These are phyloP conservation scores for Trichogramma evanescens DNA, from an alignment of 2,888 invertebrate species.

Conservation along the genomic window DNA sequence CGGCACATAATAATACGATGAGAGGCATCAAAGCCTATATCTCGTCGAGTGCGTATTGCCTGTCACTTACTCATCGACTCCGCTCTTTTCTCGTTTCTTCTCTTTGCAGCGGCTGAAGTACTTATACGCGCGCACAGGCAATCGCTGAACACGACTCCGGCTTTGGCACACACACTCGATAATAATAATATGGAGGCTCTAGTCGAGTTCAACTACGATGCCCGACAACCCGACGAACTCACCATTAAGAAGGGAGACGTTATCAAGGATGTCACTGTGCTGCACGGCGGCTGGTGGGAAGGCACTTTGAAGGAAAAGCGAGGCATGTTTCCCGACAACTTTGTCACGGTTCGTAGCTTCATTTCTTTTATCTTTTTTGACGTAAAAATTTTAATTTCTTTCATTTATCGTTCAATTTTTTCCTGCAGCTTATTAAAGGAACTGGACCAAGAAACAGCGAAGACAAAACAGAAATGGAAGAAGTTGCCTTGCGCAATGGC, in stretches of 20 bases:
- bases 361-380: background rate
- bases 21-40: too few relatives aligned
- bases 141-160: too few relatives aligned
- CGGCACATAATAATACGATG: too few relatives aligned
- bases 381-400: background rate
- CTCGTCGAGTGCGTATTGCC: too few relatives aligned
- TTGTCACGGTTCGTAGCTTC: constrained; percentile 59
- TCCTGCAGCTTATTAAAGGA: too few relatives aligned
- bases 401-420: background rate
- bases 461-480: constrained; percentile 30
- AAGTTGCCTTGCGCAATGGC: constrained; percentile 39
- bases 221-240: constrained; percentile 80
- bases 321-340: constrained; percentile 91
- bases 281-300: constrained; percentile 86
- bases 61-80: too few relatives aligned
- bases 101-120: too few relatives aligned
- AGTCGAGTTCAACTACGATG: constrained; percentile 80
- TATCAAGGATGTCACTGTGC: constrained; percentile 69
- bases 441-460: constrained; percentile 24
- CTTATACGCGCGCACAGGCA: too few relatives aligned
- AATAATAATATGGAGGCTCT: constrained; percentile 57
- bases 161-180: too few relatives aligned
- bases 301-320: constrained; percentile 73
- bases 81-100: too few relatives aligned
- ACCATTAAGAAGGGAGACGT: constrained; percentile 76